These are phyloP conservation scores for Serripes groenlandicus DNA, from an alignment of 2,888 invertebrate genomes.

Conservation along the genomic window DNA sequence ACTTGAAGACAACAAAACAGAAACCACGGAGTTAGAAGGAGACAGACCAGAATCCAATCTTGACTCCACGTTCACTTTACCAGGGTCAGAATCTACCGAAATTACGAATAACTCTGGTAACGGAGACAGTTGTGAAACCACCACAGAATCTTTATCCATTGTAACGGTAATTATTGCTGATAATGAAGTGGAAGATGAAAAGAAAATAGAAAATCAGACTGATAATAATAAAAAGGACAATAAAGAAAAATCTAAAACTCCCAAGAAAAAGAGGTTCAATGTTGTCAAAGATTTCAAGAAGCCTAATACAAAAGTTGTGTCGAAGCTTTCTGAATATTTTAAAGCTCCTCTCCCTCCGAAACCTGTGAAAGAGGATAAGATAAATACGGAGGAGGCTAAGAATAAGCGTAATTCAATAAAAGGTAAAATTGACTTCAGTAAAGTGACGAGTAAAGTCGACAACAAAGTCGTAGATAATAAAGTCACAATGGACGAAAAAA, in stretches of 20 bases:
- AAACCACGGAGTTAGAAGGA: background rate
- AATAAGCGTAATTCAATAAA: slow-evolving; percentile 70
- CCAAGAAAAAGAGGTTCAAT: slow-evolving; percentile 64
- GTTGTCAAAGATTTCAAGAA: slow-evolving; percentile 76
- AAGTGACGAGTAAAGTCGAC: slow-evolving; percentile 69
- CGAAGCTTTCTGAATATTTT: slow-evolving; percentile 79
- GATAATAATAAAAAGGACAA: slow-evolving; percentile 68
- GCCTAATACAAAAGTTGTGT: slow-evolving; percentile 78
- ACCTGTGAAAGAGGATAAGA: slow-evolving; percentile 73
- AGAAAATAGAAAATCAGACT: slow-evolving; percentile 41
- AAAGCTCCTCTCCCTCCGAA: slow-evolving; percentile 77
- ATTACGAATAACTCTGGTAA: slow-evolving; percentile 5
- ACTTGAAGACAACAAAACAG: slow-evolving; percentile 30
- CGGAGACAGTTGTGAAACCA: slow-evolving; percentile 41
- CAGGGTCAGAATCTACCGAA: slow-evolving; percentile 9
- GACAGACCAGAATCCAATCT: slow-evolving; percentile 11
- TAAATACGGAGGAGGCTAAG: slow-evolving; percentile 70
- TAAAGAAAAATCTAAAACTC: slow-evolving; percentile 64
- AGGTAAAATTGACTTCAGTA: slow-evolving; percentile 60
- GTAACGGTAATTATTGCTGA: slow-evolving; percentile 63
- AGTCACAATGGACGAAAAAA: slow-evolving; percentile 55
- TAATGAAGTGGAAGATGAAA: slow-evolving; percentile 53
- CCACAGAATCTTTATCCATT: slow-evolving; percentile 39
- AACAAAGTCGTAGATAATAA: slow-evolving; percentile 60
- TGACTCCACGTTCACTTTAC: slow-evolving; percentile 49